Percentiles rank a stretch among this genome's conserved stretches.
Conservation (phyloP, 2,797 vertebrate genomes). For the Synaphobranchus kaupii region DNA sequence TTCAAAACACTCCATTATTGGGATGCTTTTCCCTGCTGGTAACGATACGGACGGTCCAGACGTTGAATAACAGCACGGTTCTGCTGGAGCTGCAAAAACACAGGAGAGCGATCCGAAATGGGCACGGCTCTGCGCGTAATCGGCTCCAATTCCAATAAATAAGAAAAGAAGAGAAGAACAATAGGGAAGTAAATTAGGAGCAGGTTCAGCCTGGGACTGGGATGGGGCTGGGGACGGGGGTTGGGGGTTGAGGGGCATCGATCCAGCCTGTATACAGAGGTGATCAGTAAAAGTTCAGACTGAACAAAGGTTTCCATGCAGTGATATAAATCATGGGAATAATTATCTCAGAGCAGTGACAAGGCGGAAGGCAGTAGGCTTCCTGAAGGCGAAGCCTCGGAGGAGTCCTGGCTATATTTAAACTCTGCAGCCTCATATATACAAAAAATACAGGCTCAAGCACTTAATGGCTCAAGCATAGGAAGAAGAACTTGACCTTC, state of each 20-base stretch:
- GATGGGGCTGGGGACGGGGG: conserved; percentile 33
- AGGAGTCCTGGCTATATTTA: conserved; percentile 40
- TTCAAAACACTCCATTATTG: background rate
- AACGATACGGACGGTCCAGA: background rate
- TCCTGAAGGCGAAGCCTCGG: conserved; percentile 40
- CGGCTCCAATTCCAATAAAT: conserved; percentile 15
- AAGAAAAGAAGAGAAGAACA: background rate
- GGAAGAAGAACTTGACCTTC: background rate
- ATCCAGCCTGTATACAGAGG: conserved; percentile 46
- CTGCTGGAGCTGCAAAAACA: background rate
- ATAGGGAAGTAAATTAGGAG: conserved; percentile 27
- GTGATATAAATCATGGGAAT: conserved; percentile 53
- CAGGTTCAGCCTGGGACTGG: conserved; percentile 15
- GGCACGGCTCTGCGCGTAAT: conserved; percentile 6
- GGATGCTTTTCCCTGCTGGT: conserved; percentile 18
- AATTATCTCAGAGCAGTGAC: conserved; percentile 51
- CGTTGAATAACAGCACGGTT: conserved; percentile 19
- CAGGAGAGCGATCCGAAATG: background rate
- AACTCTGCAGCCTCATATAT: conserved; percentile 32
- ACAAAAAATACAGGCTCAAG: conserved; percentile 37
- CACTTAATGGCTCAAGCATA: conserved; percentile 18
- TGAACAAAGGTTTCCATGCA: conserved; percentile 39
- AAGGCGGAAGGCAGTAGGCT: conserved; percentile 41
- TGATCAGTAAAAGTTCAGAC: conserved; percentile 45
- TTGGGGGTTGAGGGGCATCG: conserved; percentile 18